Base-by-base conservation (phyloP, 2,888 invertebrate genomes). In the Erebia epiphron region DNA sequence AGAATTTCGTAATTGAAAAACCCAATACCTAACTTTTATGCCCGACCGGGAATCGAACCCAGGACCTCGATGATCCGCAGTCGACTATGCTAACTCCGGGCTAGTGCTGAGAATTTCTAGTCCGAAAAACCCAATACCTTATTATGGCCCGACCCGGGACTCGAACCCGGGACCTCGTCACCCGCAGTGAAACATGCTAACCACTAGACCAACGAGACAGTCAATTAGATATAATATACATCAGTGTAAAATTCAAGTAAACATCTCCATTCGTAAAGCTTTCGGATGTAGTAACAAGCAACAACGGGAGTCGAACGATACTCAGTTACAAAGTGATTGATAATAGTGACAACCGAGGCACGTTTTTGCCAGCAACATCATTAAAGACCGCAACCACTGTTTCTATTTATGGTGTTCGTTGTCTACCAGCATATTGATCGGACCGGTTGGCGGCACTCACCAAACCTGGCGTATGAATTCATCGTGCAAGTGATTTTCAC, bases 351-450 rank as follows among this genome's bases (percentile, higher is more conserved):
- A 83, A 79, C 75, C 81, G 78, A 81, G 77, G 80, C 84, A 84
- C 86, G 86, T 85, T 88, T 88, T 85, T 83, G 83, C 85, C 76
- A 80, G 82, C 81, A 77, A 76, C 80, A 83, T 89, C 88, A 86
- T 91, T 90, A 90, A 87, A 85, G 78, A 66, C 78, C 73, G 79
- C 79, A 81, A 81, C 82, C 81, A 85, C 83, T 83, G 83, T 86
- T 88, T 85, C 88, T 90, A 87, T 90, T 88, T 92, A 91, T 88
- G 90, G 91, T 86, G 84, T 81, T 80, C 77, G 86, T 82, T 86
- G 86, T 87, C 86, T 86, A 80, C 84, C 81, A 80, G 86, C 86
- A 85, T 91, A 91, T 89, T 88, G 90, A 90, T 88, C 77, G 79
- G 82, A 88, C 86, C 85, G 86, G 87, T 87, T 83, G 70, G 67